phyloP scores from a whole-genome alignment of 2,888 invertebrate genomes.

The Stenichneumon culpator region DNA sequence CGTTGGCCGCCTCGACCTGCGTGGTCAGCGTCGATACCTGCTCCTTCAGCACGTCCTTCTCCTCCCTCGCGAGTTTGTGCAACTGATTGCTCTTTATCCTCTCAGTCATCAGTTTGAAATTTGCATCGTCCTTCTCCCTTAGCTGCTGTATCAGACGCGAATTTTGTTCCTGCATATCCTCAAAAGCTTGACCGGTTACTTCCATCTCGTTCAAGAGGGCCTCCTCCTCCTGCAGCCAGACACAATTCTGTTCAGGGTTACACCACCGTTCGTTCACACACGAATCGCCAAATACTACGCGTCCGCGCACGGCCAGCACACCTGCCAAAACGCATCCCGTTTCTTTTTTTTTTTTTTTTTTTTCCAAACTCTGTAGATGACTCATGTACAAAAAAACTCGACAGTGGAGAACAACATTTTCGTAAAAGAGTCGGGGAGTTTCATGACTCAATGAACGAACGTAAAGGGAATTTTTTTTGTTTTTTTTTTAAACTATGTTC shows the following conservation, averaged over 20 bases:
- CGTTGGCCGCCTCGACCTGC: slow-evolving; percentile 97
- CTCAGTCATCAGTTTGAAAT: slow-evolving; percentile 99
- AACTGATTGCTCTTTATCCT: slow-evolving; percentile 98
- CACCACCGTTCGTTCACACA: slow-evolving; percentile 80
- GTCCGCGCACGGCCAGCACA: slow-evolving; percentile 44
- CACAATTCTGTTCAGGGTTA: slow-evolving; percentile 84
- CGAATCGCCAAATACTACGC: slow-evolving; percentile 64
- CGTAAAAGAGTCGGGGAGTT: background rate
- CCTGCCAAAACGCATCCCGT: slow-evolving; percentile 61
- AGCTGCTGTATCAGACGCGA: slow-evolving; percentile 97
- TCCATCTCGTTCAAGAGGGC: slow-evolving; percentile 99
- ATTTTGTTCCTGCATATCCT: slow-evolving; percentile 99
- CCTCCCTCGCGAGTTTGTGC: slow-evolving; percentile 96
- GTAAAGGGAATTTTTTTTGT: slow-evolving; percentile 15
- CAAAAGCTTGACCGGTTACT: slow-evolving; percentile 99
- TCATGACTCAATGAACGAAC: background rate
- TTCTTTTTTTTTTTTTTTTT: slow-evolving; percentile 28
- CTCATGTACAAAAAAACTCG: background rate
- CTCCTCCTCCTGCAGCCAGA: slow-evolving; percentile 93
- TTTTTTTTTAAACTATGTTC: slow-evolving; percentile 63
- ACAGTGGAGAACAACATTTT: slow-evolving; percentile 8
- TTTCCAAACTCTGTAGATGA: background rate
- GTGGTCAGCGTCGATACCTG: slow-evolving; percentile 92
- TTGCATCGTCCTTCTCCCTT: slow-evolving; percentile 98
- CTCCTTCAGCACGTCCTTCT: slow-evolving; percentile 97